phyloP scores from a whole-genome alignment of 2,888 invertebrate species.

The Aporophyla nigra region DNA sequence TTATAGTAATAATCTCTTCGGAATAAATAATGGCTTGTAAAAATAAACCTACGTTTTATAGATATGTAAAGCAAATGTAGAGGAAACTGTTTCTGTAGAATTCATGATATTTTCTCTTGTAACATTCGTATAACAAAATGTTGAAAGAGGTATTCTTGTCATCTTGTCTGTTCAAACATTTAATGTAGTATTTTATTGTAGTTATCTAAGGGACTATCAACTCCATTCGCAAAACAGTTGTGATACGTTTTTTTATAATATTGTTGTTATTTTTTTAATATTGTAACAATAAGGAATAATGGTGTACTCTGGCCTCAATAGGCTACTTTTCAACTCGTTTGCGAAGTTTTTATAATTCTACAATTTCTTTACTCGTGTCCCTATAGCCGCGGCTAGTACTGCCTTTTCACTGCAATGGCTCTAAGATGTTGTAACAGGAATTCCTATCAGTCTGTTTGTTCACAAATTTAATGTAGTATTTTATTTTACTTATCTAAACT shows the following conservation, averaged over 20 bases:
- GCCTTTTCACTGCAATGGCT: too few relatives aligned
- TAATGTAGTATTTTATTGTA: conserved; percentile 12
- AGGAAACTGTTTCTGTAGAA: conserved; percentile 14
- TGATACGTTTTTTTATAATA: background rate
- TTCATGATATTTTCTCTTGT: conserved; percentile 31
- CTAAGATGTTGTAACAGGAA: too few relatives aligned
- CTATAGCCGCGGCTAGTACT: background rate
- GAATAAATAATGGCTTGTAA: conserved; percentile 47
- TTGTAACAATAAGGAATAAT: too few relatives aligned
- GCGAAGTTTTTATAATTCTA: background rate
- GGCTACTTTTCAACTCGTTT: background rate
- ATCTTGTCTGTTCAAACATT: conserved; percentile 22
- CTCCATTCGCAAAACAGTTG: background rate
- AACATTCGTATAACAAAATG: conserved; percentile 37
- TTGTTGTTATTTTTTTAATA: too few relatives aligned
- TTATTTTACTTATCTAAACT: too few relatives aligned
- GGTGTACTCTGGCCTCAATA: background rate
- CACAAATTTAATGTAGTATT: too few relatives aligned
- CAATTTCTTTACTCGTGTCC: background rate
- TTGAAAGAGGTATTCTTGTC: conserved; percentile 45
- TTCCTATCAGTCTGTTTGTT: too few relatives aligned
- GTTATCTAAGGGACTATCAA: conserved; percentile 16
- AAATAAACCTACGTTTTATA: conserved; percentile 49
- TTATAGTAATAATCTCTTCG: conserved; percentile 35
- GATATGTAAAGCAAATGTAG: conserved; percentile 39